phyloP scores from a whole-genome alignment of 2,888 invertebrate genomes.

The Erannis defoliaria region DNA sequence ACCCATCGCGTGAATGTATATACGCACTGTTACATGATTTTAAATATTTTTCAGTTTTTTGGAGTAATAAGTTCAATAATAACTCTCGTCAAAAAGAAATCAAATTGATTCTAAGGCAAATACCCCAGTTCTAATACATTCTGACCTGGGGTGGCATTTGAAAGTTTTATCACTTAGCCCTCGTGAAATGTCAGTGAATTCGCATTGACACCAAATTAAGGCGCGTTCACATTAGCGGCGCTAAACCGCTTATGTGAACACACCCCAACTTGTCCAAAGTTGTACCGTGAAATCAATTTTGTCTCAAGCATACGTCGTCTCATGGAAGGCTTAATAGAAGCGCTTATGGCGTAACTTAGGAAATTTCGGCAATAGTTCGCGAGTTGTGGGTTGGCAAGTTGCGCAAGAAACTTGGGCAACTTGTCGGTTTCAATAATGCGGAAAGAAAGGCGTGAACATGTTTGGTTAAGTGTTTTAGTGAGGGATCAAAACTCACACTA shows the following conservation, averaged over 20 bases:
- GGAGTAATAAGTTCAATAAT: too few relatives aligned
- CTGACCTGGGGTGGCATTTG: too few relatives aligned
- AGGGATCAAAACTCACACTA: constrained; percentile 12
- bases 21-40: too few relatives aligned
- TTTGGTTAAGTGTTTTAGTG: constrained; percentile 18
- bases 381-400: constrained; percentile 38
- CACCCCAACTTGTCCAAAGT: constrained; percentile 27
- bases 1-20: too few relatives aligned
- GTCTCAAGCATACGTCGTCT: constrained; percentile 40
- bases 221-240: neutral
- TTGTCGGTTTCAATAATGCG: constrained; percentile 32
- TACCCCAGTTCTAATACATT: too few relatives aligned
- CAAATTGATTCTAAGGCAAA: too few relatives aligned
- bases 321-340: constrained; percentile 42
- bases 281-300: constrained; percentile 45
- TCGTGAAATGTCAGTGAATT: neutral
- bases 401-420: constrained; percentile 31
- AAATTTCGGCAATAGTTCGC: constrained; percentile 42
- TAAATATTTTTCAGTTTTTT: too few relatives aligned
- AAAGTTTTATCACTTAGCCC: too few relatives aligned
- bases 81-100: too few relatives aligned
- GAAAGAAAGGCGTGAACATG: constrained; percentile 19
- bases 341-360: constrained; percentile 44
- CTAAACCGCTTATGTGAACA: constrained; percentile 10
- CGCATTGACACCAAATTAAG: neutral